phyloP scores from a whole-genome alignment of 2,113 vertebrate genomes.

The Apistogramma diplotaenia region DNA sequence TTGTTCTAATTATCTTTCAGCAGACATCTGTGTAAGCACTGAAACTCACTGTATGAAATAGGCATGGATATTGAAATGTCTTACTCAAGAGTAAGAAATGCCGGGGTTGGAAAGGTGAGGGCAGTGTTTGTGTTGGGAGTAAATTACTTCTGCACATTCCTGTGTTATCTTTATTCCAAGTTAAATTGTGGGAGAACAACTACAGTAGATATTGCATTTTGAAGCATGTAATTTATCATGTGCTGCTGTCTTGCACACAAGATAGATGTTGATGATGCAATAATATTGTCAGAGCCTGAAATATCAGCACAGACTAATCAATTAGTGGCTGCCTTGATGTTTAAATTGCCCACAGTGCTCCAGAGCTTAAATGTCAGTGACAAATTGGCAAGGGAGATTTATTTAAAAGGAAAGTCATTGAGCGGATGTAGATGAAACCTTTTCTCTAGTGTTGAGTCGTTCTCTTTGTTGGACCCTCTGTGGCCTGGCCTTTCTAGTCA shows the following conservation, averaged over 20 bases:
- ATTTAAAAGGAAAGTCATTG: constrained; percentile 41
- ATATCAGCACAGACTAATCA: constrained; percentile 61
- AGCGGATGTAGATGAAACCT: constrained; percentile 60
- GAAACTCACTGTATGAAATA: neutral
- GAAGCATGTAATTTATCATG: constrained; percentile 1
- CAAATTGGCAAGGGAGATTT: constrained; percentile 44
- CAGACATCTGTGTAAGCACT: neutral
- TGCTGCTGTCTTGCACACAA: neutral
- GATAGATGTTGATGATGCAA: constrained; percentile 55
- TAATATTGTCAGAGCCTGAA: constrained; percentile 60
- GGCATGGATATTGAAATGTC: neutral
- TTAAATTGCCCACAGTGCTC: constrained; percentile 42
- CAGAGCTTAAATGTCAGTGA: constrained; percentile 69
- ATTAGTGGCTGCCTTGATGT: constrained; percentile 56
- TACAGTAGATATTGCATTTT: neutral
- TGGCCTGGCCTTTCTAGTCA: constrained; percentile 60
- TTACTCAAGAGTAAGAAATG: neutral
- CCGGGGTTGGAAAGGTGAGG: neutral
- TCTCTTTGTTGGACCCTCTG: constrained; percentile 51
- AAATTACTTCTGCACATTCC: constrained; percentile 1
- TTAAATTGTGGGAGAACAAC: neutral
- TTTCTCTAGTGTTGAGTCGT: constrained; percentile 43
- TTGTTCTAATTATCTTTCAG: neutral
- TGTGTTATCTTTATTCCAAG: neutral
- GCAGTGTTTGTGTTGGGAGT: neutral